Base-by-base conservation (phyloP, 2,888 invertebrate species). In the Scaptomyza cyrtandrae region DNA sequence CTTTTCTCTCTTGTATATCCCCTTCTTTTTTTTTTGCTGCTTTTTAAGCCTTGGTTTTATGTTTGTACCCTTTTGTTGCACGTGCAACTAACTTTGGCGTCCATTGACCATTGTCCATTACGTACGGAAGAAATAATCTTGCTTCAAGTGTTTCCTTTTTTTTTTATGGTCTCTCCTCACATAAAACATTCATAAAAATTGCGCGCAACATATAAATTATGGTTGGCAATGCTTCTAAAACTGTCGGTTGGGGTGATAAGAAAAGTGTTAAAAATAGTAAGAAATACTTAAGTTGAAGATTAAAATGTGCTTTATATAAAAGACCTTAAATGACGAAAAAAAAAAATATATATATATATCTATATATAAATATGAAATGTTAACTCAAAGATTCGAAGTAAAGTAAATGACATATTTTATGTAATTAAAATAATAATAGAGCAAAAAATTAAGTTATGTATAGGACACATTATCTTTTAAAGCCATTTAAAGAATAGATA, bases 101-200 rank as follows among this genome's bases (percentile, higher is more conserved):
- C 46, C 44, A 58, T 35, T 35, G 46, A 29, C 35, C 41, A 14
- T 35, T 35, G 46, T 37, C 35, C 41, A 14, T 24, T 58, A n/a
- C n/a, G 58, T 31, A 1, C 59, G 60, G 52, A 13, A 5, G 35
- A 56, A 69, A 61, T 45, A 31, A 41, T 33, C 57, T 66, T 76
- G 76, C 56, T 57, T 61, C 75, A 67, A 74, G 61, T 74, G 75
- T 24, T 24, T 19, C 2, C 19, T 19, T 45, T 74, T 58, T 74
- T 74, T 78, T 74, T 78, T 74, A 74, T 78, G 75, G 61, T 14
- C 75, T 74, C 75, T 44, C 31, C 43, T 9, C 44, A 7, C 52
- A 41, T 49, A 66, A 52, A 37, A 37, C 37, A 37, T 37, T 6
- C 4, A 13, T 35, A 13, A 35, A 35, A 33, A n/a, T 24, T 24